phyloP scores from a whole-genome alignment of 2,113 vertebrate species.

The Aptenodytes forsteri region DNA sequence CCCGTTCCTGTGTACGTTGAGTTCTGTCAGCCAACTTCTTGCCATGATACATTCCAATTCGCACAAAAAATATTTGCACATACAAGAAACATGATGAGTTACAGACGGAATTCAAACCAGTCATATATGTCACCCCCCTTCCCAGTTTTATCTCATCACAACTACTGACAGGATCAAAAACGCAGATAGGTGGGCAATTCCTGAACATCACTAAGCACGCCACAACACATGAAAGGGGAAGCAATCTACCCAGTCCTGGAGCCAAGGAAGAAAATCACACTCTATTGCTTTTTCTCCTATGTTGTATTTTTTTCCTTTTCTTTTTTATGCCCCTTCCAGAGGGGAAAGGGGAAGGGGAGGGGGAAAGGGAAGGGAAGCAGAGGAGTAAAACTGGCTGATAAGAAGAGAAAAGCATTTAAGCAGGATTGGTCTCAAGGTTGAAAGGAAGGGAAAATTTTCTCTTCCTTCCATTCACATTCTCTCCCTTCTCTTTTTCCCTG shows the following conservation, averaged over 20 bases:
- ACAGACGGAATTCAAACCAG: not conserved
- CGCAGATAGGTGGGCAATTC: not conserved
- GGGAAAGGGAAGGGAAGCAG: not conserved
- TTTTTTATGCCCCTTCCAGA: rapidly evolving
- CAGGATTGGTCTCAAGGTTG: not conserved
- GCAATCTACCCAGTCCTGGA: not conserved
- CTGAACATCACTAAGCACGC: not conserved
- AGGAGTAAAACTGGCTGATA: not conserved
- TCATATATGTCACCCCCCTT: not conserved
- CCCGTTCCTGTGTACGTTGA: not conserved
- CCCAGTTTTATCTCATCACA: not conserved
- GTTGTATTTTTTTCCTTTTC: no score
- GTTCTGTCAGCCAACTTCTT: not conserved
- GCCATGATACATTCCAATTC: not conserved
- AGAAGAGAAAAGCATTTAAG: not conserved
- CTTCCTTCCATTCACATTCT: not conserved
- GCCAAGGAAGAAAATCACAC: not conserved
- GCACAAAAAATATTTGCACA: not conserved
- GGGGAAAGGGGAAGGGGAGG: not conserved
- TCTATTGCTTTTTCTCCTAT: not conserved
- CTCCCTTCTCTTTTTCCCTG: not conserved
- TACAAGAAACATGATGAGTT: not conserved
- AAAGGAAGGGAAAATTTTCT: not conserved
- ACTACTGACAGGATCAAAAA: not conserved
- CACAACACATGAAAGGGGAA: not conserved